Conservation (phyloP, 2,888 invertebrate species). For the Seladonia tumulorum region DNA sequence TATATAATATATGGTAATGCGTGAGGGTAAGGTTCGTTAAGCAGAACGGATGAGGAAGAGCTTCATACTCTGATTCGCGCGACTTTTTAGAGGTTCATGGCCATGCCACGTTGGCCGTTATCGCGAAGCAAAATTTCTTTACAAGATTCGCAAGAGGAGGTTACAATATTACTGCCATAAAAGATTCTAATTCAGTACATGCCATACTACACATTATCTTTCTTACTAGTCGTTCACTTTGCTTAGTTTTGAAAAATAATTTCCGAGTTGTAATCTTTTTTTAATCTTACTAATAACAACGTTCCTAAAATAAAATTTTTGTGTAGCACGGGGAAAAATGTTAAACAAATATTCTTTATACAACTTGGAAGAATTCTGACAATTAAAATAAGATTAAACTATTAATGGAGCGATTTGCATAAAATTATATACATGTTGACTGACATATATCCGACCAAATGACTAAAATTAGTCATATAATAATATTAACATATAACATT, state of each 20-base stretch:
- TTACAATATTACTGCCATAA: not conserved
- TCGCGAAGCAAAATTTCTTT: not conserved
- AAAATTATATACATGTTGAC: too few relatives aligned
- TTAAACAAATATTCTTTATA: not conserved
- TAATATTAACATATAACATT: too few relatives aligned
- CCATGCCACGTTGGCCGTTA: not conserved
- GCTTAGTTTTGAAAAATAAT: not conserved
- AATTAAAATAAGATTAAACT: not conserved
- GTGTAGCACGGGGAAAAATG: too few relatives aligned
- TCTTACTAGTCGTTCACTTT: not conserved
- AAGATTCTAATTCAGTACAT: not conserved
- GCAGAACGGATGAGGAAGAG: slow-evolving; percentile 2
- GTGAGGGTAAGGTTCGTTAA: not conserved
- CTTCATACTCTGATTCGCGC: not conserved
- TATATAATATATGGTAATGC: slow-evolving; percentile 1
- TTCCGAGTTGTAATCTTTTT: too few relatives aligned
- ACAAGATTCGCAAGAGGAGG: not conserved
- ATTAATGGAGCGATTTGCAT: too few relatives aligned
- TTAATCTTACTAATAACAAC: too few relatives aligned
- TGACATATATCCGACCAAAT: too few relatives aligned
- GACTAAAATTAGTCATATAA: too few relatives aligned
- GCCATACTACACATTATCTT: not conserved
- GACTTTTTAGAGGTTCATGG: slow-evolving; percentile 10
- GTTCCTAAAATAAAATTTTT: too few relatives aligned
- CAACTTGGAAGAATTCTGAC: not conserved